Conservation (phyloP, 2,113 vertebrate species). For the Indicator maculatus region DNA sequence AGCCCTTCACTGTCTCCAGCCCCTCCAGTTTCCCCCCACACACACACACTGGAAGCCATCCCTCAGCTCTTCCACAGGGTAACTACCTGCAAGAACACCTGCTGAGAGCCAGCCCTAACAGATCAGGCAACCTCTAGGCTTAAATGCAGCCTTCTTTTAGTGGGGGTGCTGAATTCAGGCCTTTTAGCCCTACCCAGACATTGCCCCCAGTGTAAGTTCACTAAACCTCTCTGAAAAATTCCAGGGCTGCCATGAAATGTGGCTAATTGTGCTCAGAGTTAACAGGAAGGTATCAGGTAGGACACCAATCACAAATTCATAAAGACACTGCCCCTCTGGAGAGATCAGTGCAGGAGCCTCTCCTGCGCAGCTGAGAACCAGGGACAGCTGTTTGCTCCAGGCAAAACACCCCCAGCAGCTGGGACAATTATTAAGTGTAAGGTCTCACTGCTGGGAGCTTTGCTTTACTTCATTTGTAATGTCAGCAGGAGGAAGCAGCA, state of each 20-base stretch:
- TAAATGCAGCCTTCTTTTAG: neutral
- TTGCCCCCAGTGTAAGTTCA: neutral
- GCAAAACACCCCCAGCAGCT: slow-evolving; percentile 40
- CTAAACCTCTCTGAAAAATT: neutral
- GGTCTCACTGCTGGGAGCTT: neutral
- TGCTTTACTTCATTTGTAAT: neutral
- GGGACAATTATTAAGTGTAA: slow-evolving; percentile 20
- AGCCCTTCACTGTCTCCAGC: neutral
- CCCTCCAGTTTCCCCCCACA: too few species aligned
- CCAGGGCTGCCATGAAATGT: neutral
- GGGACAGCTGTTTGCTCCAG: slow-evolving; percentile 44
- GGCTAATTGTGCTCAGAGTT: neutral
- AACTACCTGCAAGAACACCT: neutral
- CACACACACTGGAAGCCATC: rapidly evolving
- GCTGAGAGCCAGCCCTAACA: neutral
- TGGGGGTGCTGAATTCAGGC: neutral
- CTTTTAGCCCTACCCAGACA: neutral
- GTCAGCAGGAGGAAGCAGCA: neutral
- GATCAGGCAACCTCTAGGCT: neutral
- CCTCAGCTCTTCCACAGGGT: neutral
- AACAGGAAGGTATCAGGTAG: neutral
- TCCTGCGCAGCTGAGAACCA: neutral
- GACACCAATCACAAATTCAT: neutral
- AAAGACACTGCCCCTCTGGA: neutral
- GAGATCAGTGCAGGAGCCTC: neutral